Evolutionary conservation across 1,140 invertebrate genomes (phyloP).

Genomic region (Telenomus remus): DNA sequence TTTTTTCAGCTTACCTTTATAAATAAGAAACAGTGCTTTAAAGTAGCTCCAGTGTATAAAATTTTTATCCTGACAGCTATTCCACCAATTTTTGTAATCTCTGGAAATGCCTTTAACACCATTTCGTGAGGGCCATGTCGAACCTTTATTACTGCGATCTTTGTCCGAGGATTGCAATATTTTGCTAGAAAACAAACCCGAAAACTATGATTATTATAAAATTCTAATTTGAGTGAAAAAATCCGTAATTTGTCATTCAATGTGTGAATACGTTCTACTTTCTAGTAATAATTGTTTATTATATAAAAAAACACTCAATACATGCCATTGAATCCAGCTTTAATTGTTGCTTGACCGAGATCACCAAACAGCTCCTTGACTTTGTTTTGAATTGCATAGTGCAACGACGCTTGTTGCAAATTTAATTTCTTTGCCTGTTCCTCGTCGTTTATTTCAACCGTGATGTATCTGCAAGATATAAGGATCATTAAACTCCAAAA

Average conservation of each 20-base stretch:
- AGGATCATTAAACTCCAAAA: neutral
- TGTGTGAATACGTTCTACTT: too few species aligned
- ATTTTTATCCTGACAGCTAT: slow-evolving; percentile 79
- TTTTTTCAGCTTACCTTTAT: slow-evolving; percentile 71
- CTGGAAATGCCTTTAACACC: slow-evolving; percentile 80
- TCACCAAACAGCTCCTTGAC: slow-evolving; percentile 84
- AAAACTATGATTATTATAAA: too few species aligned
- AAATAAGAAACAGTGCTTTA: slow-evolving; percentile 85
- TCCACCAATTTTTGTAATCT: slow-evolving; percentile 79
- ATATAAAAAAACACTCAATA: too few species aligned
- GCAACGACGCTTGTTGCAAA: slow-evolving; percentile 77
- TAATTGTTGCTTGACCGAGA: slow-evolving; percentile 81
- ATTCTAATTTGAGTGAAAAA: too few species aligned
- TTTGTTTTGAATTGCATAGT: slow-evolving; percentile 78
- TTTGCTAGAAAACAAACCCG: slow-evolving; percentile 77
- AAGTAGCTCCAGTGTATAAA: slow-evolving; percentile 84
- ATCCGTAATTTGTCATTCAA: too few species aligned
- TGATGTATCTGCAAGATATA: slow-evolving; percentile 78
- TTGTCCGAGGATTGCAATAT: slow-evolving; percentile 85
- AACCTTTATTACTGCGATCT: slow-evolving; percentile 82
- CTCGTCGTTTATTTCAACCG: slow-evolving; percentile 77
- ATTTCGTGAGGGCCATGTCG: slow-evolving; percentile 84
- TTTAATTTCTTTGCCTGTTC: slow-evolving; percentile 73
- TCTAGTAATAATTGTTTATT: too few species aligned
- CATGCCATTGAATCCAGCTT: slow-evolving; percentile 79